Conservation (phyloP, 92 coral and sea anemone genomes). For the Siderastrea siderea region DNA sequence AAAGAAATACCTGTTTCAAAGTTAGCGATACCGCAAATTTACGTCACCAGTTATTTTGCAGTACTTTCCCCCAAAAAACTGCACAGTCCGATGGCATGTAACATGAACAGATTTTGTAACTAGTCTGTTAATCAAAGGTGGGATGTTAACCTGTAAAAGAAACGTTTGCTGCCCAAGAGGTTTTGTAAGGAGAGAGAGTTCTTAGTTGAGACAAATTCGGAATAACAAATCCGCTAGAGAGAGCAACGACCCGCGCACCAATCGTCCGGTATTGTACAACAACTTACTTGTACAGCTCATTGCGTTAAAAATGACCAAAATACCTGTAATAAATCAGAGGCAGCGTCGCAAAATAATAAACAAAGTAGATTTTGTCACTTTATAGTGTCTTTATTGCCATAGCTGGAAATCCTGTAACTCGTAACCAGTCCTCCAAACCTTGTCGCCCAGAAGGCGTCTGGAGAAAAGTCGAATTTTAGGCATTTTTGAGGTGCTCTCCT, state of each 20-base stretch:
- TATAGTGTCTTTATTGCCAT: not conserved
- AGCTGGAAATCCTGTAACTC: not conserved
- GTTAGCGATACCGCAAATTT: not conserved
- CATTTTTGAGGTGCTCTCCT: not conserved
- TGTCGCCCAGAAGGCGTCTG: not conserved
- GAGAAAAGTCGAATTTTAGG: not conserved
- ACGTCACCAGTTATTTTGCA: not conserved
- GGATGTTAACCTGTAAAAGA: no score
- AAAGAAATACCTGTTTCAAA: not conserved
- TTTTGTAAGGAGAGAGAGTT: no score
- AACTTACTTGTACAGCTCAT: not conserved
- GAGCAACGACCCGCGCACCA: not conserved
- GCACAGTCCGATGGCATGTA: no score
- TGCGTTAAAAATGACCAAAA: not conserved
- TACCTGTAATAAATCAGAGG: not conserved
- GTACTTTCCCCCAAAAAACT: not conserved
- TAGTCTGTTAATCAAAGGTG: no score
- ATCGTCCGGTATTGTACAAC: not conserved
- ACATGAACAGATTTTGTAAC: no score
- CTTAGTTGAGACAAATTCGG: not conserved
- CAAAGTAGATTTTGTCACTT: not conserved
- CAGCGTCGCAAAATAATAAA: not conserved
- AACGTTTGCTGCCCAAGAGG: no score
- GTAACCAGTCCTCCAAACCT: not conserved
- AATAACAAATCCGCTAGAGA: not conserved